These are phyloP conservation scores for Parasteatoda tepidariorum DNA, from an alignment of 1,140 invertebrate genomes.

Conservation along the genomic window DNA sequence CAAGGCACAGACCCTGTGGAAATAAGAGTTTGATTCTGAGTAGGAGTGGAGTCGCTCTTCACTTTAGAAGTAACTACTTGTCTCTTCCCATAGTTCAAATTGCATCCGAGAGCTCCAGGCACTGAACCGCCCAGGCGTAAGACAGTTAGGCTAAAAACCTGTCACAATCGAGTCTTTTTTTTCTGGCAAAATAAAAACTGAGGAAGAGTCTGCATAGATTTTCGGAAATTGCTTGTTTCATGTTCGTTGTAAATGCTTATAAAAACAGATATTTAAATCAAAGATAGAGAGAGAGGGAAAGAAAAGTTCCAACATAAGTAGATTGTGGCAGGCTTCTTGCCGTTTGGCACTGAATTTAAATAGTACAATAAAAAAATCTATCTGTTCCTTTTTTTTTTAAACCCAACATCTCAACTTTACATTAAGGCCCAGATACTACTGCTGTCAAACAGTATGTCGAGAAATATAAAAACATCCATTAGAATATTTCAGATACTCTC, in stretches of 20 bases:
- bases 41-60: background rate
- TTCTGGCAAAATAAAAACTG: too few species aligned
- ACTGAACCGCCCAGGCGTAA: background rate
- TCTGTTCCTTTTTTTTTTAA: background rate
- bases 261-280: background rate
- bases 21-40: background rate
- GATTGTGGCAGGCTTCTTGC: background rate
- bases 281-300: background rate
- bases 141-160: background rate
- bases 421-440: slow-evolving; percentile 15
- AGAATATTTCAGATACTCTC: background rate
- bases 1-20: background rate
- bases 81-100: too few species aligned
- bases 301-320: background rate
- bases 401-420: background rate
- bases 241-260: background rate
- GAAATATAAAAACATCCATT: slow-evolving; percentile 1
- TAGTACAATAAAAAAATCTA: background rate
- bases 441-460: background rate
- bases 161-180: too few species aligned
- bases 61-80: too few species aligned
- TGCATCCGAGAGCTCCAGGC: background rate
- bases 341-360: background rate
- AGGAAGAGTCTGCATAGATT: too few species aligned
- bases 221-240: background rate